Percentiles rank a stretch among this genome's conserved stretches.
These are phyloP conservation scores for Pogonomyrmex barbatus DNA, from an alignment of 1,140 invertebrate species.

Conservation along the genomic window DNA sequence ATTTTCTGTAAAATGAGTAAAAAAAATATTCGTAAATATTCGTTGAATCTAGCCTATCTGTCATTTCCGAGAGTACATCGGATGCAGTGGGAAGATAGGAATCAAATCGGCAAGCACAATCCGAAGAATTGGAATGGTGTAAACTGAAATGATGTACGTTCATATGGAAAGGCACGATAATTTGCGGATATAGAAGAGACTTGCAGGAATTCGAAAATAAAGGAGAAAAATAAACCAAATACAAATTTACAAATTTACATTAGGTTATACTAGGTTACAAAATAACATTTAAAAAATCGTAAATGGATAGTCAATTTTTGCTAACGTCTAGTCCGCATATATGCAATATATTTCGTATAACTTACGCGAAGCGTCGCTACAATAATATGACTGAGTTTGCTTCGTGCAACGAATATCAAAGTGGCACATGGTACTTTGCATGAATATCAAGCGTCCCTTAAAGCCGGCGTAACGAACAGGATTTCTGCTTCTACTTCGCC, in stretches of 20 bases:
- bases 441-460: conserved; percentile 66
- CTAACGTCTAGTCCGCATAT: conserved; percentile 24
- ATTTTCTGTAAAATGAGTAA: background rate
- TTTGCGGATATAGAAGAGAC: background rate
- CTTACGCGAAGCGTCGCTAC: conserved; percentile 49
- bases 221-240: background rate
- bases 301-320: conserved; percentile 69
- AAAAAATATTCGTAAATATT: background rate
- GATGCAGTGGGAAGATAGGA: background rate
- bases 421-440: conserved; percentile 51
- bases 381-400: conserved; percentile 70
- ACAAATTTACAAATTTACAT: background rate
- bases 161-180: conserved; percentile 22
- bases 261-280: background rate
- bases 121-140: conserved; percentile 26
- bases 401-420: conserved; percentile 76
- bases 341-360: conserved; percentile 68
- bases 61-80: conserved; percentile 29
- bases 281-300: conserved; percentile 39
- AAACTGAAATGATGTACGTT: background rate
- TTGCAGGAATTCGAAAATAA: conserved; percentile 28
- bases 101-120: conserved; percentile 34
- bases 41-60: background rate
- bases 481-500: conserved; percentile 23
- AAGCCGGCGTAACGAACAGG: conserved; percentile 53